These are phyloP conservation scores for Acronicta leporina DNA, from an alignment of 2,888 invertebrate species.

Conservation along the genomic window DNA sequence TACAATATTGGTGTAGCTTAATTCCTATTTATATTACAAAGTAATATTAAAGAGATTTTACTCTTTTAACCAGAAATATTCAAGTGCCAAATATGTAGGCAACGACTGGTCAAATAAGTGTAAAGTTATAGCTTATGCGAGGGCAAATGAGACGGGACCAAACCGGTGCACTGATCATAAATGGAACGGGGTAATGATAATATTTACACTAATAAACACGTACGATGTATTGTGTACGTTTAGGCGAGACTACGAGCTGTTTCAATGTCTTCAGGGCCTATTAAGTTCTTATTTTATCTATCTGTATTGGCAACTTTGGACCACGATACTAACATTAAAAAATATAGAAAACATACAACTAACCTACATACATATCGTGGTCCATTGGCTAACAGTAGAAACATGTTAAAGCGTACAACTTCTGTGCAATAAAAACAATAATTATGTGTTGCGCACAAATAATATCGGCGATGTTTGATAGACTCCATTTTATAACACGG, in stretches of 20 bases:
- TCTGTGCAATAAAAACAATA: constrained; percentile 58
- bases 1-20: constrained; percentile 44
- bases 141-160: constrained; percentile 78
- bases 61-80: constrained; percentile 43
- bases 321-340: constrained; percentile 39
- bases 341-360: constrained; percentile 30
- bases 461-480: constrained; percentile 75
- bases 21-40: constrained; percentile 46
- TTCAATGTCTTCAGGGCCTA: constrained; percentile 71
- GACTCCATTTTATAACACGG: constrained; percentile 79
- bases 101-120: constrained; percentile 25
- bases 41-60: constrained; percentile 36
- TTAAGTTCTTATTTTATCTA: constrained; percentile 30
- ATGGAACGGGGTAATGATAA: constrained; percentile 71
- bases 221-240: constrained; percentile 45
- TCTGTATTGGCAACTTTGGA: constrained; percentile 45
- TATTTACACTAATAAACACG: constrained; percentile 60
- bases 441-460: constrained; percentile 79
- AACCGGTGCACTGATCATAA: constrained; percentile 83
- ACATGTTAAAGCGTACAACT: constrained; percentile 48
- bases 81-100: constrained; percentile 45
- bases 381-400: constrained; percentile 51
- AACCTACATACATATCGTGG: constrained; percentile 45
- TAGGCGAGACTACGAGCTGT: constrained; percentile 64
- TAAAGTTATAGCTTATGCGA: constrained; percentile 30